Evolutionary conservation across 2,113 vertebrate species (phyloP).

Genomic region (Indri indri): DNA sequence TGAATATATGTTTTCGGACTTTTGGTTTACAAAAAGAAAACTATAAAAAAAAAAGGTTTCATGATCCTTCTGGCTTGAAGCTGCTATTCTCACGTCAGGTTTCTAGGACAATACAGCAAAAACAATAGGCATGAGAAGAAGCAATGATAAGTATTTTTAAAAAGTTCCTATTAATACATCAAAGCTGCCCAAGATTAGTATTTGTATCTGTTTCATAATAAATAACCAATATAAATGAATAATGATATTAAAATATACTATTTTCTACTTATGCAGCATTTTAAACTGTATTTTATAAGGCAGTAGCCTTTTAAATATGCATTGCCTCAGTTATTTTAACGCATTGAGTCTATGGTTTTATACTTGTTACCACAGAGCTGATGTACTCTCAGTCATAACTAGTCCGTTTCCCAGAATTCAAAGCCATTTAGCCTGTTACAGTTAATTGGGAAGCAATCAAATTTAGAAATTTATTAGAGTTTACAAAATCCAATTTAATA

Average conservation of each 20-base stretch:
- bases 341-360: background rate
- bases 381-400: background rate
- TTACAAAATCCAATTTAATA: background rate
- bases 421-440: background rate
- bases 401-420: background rate
- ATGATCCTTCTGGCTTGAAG: background rate
- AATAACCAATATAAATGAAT: background rate
- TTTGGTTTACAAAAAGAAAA: constrained; percentile 14
- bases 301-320: background rate
- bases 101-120: background rate
- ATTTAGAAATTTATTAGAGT: background rate
- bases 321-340: background rate
- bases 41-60: background rate
- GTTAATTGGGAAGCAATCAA: background rate
- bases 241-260: background rate
- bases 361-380: background rate
- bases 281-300: background rate
- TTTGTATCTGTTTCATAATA: constrained; percentile 2
- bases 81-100: background rate
- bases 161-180: background rate
- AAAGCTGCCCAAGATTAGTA: background rate
- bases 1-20: constrained; percentile 1
- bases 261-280: background rate
- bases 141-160: background rate
- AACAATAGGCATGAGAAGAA: background rate